Evolutionary conservation across 2,797 vertebrate genomes (phyloP).

Genomic region (Gobio occitaniae): DNA sequence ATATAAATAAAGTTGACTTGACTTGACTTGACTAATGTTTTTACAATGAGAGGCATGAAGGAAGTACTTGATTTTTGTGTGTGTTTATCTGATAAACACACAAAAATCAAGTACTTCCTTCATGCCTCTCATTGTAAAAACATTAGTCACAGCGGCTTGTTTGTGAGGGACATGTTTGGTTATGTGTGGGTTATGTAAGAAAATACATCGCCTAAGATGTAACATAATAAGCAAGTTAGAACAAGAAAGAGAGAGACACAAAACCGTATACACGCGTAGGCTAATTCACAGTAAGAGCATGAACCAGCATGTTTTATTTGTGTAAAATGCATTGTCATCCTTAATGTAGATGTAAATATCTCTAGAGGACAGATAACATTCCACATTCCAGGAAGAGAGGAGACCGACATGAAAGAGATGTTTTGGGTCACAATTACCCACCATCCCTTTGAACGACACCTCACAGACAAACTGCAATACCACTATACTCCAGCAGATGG

Average conservation of each 20-base stretch:
- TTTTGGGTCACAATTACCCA: background rate
- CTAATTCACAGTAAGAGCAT: background rate
- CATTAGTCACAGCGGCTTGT: background rate
- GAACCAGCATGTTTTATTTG: background rate
- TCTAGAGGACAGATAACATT: background rate
- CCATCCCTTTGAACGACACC: background rate
- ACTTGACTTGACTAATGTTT: no score
- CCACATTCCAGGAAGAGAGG: background rate
- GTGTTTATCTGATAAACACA: no score
- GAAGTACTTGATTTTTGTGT: no score
- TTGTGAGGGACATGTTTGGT: background rate
- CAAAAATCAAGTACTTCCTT: background rate
- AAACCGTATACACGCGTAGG: background rate
- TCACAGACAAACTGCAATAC: background rate
- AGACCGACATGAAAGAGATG: background rate
- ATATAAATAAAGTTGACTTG: no score
- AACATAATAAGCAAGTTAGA: background rate
- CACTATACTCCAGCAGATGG: constrained; percentile 4
- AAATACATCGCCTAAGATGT: background rate
- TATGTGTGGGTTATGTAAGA: background rate
- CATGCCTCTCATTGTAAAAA: background rate
- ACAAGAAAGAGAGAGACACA: background rate
- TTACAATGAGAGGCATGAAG: no score
- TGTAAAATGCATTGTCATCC: background rate
- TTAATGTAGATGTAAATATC: background rate